phyloP scores from a whole-genome alignment of 2,888 invertebrate species.

The Andrena flavipes region DNA sequence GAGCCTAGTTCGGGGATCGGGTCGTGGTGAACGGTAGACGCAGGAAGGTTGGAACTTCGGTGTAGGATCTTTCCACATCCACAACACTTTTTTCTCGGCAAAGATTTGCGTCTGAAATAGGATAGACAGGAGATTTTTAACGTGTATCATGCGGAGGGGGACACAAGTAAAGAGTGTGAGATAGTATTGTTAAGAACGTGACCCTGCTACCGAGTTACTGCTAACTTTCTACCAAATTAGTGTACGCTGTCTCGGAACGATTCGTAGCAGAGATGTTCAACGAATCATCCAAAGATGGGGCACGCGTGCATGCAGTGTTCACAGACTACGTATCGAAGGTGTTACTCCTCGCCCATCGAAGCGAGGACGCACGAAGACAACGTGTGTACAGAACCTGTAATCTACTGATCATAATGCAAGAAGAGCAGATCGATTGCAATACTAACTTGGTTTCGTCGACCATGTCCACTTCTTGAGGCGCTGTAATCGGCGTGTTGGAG shows the following conservation, averaged over 20 bases:
- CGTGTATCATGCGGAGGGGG: conserved; percentile 39
- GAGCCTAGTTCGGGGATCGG: conserved; percentile 63
- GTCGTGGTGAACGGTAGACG: conserved; percentile 51
- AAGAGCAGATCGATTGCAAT: conserved; percentile 62
- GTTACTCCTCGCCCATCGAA: not conserved
- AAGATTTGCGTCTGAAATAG: conserved; percentile 63
- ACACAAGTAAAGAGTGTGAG: not conserved
- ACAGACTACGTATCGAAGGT: not conserved
- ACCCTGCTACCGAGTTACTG: not conserved
- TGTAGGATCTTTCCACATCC: conserved; percentile 72
- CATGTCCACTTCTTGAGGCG: conserved; percentile 96
- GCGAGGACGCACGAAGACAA: not conserved
- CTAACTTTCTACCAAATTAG: conserved; percentile 18
- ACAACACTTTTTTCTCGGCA: conserved; percentile 63
- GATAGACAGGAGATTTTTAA: conserved; percentile 50
- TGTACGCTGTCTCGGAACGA: not conserved
- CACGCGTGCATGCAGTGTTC: conserved; percentile 47
- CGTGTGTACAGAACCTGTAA: not conserved
- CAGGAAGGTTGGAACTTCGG: conserved; percentile 49
- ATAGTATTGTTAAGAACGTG: not conserved
- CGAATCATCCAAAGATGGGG: not conserved
- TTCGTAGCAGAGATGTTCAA: not conserved
- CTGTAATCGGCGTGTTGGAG: conserved; percentile 98
- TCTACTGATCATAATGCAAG: not conserved
- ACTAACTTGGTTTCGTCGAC: conserved; percentile 99